A percentile compares a stretch with the other conserved stretches of the same genome.
phyloP scores from a whole-genome alignment of 2,113 vertebrate genomes.

The Oplegnathus fasciatus region DNA sequence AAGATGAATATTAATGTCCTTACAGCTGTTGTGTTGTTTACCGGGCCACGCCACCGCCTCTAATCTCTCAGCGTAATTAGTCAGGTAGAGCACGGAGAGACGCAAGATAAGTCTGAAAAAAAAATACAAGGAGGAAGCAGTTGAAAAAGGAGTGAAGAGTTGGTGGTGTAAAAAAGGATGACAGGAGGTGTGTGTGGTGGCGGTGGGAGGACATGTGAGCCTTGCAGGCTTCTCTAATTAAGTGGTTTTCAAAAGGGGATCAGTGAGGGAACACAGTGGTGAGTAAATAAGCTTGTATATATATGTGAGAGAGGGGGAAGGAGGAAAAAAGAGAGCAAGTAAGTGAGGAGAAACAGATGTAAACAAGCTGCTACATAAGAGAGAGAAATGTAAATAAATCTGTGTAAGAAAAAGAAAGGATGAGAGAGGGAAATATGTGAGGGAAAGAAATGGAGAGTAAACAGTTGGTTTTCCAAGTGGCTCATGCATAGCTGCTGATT shows the following conservation, averaged over 20 bases:
- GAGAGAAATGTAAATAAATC: slow-evolving; percentile 64
- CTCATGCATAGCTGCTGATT: slow-evolving; percentile 43
- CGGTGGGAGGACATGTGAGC: slow-evolving; percentile 1
- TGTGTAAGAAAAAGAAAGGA: slow-evolving; percentile 31
- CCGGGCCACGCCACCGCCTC: slow-evolving; percentile 45
- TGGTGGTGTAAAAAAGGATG: not conserved
- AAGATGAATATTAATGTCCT: slow-evolving; percentile 75
- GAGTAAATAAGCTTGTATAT: slow-evolving; percentile 64
- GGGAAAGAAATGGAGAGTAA: slow-evolving; percentile 31
- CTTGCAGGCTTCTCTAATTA: slow-evolving; percentile 71
- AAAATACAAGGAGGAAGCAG: slow-evolving; percentile 25
- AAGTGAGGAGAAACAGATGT: slow-evolving; percentile 54
- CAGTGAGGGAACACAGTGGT: slow-evolving; percentile 52
- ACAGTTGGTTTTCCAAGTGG: slow-evolving; percentile 59
- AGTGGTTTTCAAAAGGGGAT: slow-evolving; percentile 72
- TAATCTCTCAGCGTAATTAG: slow-evolving; percentile 72
- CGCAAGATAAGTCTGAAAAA: slow-evolving; percentile 24
- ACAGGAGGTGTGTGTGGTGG: slow-evolving; percentile 9
- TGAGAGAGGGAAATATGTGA: not conserved
- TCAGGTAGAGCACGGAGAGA: slow-evolving; percentile 46
- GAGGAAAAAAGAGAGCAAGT: not conserved
- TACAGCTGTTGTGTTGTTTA: slow-evolving; percentile 76
- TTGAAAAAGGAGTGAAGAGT: slow-evolving; percentile 22
- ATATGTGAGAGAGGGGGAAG: not conserved
- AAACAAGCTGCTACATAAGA: slow-evolving; percentile 68